phyloP scores from a whole-genome alignment of 2,797 vertebrate genomes.

The Mionectes olivaceus region DNA sequence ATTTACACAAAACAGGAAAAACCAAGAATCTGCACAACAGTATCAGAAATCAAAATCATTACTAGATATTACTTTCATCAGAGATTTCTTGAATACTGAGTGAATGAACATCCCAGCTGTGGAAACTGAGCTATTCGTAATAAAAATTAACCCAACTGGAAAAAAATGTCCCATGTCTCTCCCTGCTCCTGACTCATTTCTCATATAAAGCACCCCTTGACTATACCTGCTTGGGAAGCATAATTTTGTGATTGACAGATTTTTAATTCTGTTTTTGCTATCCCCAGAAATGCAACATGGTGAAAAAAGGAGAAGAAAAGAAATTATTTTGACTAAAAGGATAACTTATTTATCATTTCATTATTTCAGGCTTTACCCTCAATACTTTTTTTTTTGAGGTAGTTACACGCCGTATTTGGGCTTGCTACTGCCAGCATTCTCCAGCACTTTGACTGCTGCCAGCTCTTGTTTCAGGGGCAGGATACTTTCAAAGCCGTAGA shows the following conservation, averaged over 20 bases:
- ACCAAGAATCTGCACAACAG: not conserved
- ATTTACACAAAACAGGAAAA: not conserved
- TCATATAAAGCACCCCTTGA: not conserved
- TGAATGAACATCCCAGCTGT: not conserved
- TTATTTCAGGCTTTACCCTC: not conserved
- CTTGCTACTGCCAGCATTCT: not conserved
- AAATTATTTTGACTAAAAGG: not conserved
- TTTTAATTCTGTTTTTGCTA: not conserved
- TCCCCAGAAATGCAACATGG: not conserved
- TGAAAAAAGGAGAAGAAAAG: not conserved
- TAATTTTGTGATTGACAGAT: not conserved
- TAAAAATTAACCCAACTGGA: not conserved
- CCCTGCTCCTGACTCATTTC: not conserved
- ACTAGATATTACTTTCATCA: not conserved
- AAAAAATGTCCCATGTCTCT: not conserved
- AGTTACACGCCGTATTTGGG: not conserved
- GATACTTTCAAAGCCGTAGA: not conserved
- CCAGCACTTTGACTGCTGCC: not conserved
- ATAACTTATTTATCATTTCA: not conserved
- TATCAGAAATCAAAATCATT: not conserved
- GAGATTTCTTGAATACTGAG: not conserved
- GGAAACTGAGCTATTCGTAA: not conserved
- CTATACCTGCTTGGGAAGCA: not conserved
- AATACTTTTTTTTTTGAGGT: not conserved
- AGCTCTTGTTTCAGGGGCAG: not conserved